Percentiles rank a stretch among this genome's conserved stretches.
Evolutionary conservation across 2,888 invertebrate species (phyloP).

Genomic region (Pristionchus arcanus): DNA sequence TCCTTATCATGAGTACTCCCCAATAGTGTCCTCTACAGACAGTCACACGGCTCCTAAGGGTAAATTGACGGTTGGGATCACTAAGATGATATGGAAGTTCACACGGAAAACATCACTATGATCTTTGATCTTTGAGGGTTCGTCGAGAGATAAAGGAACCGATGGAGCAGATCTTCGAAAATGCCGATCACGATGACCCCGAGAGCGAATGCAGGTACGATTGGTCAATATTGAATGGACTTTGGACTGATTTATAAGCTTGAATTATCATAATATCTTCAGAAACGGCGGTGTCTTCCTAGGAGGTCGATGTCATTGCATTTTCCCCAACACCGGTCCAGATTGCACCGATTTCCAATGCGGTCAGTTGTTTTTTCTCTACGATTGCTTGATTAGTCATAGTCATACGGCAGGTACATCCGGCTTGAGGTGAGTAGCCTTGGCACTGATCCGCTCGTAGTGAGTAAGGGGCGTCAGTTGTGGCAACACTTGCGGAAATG

Average conservation of each 20-base stretch:
- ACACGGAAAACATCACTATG: neutral
- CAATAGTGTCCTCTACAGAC: neutral
- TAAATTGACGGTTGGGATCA: neutral
- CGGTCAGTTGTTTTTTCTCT: conserved; percentile 59
- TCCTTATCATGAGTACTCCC: neutral
- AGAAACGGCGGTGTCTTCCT: conserved; percentile 64
- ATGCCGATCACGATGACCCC: conserved; percentile 64
- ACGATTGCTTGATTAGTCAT: neutral
- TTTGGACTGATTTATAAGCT: neutral
- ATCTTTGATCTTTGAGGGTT: neutral
- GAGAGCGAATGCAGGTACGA: conserved; percentile 47
- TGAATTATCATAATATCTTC: neutral
- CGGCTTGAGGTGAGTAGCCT: neutral
- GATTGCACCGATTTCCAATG: conserved; percentile 73
- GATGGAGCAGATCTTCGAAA: conserved; percentile 60
- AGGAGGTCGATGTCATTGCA: conserved; percentile 69
- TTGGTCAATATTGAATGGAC: neutral
- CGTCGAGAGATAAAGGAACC: conserved; percentile 56
- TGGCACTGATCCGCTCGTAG: neutral
- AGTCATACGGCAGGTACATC: neutral
- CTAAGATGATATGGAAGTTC: neutral
- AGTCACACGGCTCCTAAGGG: neutral
- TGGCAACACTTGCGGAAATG: conserved; percentile 21
- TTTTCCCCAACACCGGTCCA: conserved; percentile 70
- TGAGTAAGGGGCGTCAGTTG: conserved; percentile 32